Base-by-base conservation (phyloP, 2,888 invertebrate genomes). In the Tholera decimalis region DNA sequence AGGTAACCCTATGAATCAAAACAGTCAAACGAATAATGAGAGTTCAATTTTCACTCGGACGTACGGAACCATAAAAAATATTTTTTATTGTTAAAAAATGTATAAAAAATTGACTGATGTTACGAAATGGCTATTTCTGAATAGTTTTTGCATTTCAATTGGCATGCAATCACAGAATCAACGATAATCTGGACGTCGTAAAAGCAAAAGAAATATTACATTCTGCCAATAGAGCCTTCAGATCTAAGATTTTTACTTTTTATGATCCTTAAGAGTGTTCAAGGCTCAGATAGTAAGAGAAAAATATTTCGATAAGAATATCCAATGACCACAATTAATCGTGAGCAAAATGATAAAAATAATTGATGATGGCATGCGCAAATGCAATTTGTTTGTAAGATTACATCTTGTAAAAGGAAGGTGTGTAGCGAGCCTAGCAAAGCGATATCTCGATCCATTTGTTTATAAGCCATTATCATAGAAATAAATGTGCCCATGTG, bases 341-440 rank as follows among this genome's bases (percentile, higher is more conserved):
- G 53, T 62, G 35, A 80, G 63, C 63, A 46, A 62, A 79, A 82
- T 80, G 88, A 87, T 88, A 85, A 83, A 80, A 83, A 83, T 84
- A 85, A 89, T 85, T 83, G 82, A 90, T 88, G 87, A 76, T 75
- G 67, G 73, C 63, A 66, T 67, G 80, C 81, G 61, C 79, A 76
- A 84, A 82, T 83, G 88, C 87, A 86, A 91, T 91, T 90, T 87
- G 87, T 89, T 85, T 83, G 62, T 63, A 63, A 82, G 88, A 89
- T 87, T 85, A 79, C 82, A 82, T 85, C 83, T 79, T 83, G 83
- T 77, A 83, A 86, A 85, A 79, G 79, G 79, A 83, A 80, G 76
- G 65, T 65, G 63, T 66, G 60, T 77, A 78, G 79, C 69, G 65
- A 60, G 65, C 26, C 72, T 59, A 71, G 66, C 72, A 56, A 56